Evolutionary conservation across 2,797 vertebrate species (phyloP).

Genomic region (Crocidura indochinensis): DNA sequence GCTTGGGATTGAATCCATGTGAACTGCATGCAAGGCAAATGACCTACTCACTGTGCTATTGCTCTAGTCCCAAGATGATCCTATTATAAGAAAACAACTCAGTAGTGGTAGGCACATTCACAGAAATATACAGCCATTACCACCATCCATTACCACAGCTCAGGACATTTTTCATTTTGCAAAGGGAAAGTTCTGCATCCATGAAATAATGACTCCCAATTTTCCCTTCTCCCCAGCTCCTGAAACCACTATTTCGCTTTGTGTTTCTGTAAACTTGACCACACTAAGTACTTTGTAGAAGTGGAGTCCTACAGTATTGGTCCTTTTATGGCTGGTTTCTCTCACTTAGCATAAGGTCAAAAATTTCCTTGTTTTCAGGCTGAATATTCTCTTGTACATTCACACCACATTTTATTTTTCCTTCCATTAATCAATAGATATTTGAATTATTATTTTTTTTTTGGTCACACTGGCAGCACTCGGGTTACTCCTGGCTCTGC

Average conservation of each 20-base stretch:
- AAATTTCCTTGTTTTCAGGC: not conserved
- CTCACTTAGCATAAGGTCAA: not conserved
- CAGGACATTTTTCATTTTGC: not conserved
- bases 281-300: not conserved
- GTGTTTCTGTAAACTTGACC: not conserved
- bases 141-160: not conserved
- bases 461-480: too few relatives aligned
- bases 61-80: too few relatives aligned
- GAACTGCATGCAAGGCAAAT: too few relatives aligned
- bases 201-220: not conserved
- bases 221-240: rapidly evolving
- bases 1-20: too few relatives aligned
- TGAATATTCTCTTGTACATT: not conserved
- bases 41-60: too few relatives aligned
- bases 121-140: too few relatives aligned
- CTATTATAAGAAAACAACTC: not conserved
- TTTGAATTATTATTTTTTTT: not conserved
- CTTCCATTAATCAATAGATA: not conserved
- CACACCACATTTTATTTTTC: not conserved
- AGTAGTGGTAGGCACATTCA: not conserved
- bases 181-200: not conserved
- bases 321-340: not conserved
- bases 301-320: not conserved
- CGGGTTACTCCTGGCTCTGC: too few relatives aligned
- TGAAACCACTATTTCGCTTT: not conserved